Conservation (phyloP, 1,140 invertebrate genomes). For the Drosophila kikkawai region DNA sequence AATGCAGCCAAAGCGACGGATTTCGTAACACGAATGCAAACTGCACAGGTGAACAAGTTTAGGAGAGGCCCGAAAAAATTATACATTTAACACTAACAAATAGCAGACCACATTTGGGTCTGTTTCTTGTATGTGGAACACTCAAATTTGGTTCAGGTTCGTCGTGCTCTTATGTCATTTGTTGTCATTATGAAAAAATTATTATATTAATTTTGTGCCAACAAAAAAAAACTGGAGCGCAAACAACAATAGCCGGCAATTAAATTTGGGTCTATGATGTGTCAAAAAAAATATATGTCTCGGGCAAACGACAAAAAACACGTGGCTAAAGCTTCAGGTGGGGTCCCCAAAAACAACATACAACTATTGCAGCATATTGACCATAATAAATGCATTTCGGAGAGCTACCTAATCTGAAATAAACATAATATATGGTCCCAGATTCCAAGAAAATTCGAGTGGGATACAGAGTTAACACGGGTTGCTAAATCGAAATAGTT, state of each 20-base stretch:
- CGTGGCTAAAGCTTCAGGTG: constrained; percentile 47
- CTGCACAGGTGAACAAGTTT: constrained; percentile 77
- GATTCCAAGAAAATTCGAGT: constrained; percentile 33
- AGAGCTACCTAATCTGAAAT: constrained; percentile 51
- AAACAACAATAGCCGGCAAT: constrained; percentile 50
- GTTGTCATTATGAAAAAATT: constrained; percentile 69
- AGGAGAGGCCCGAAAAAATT: constrained; percentile 47
- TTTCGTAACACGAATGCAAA: constrained; percentile 52
- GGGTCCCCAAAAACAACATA: constrained; percentile 30
- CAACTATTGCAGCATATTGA: constrained; percentile 51
- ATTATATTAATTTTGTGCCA: constrained; percentile 69
- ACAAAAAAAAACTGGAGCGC: constrained; percentile 50
- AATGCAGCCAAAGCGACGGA: constrained; percentile 49
- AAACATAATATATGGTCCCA: constrained; percentile 46
- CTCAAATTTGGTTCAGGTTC: constrained; percentile 74
- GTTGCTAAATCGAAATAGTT: constrained; percentile 40
- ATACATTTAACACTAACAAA: constrained; percentile 25
- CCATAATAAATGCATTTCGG: constrained; percentile 58
- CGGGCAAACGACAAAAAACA: constrained; percentile 27
- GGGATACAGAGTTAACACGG: constrained; percentile 12
- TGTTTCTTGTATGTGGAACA: constrained; percentile 55
- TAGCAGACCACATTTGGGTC: constrained; percentile 31
- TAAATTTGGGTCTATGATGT: constrained; percentile 43
- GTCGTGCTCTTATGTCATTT: constrained; percentile 73
- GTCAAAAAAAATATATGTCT: constrained; percentile 30